Percentiles rank a stretch among this genome's conserved stretches.
phyloP scores from a whole-genome alignment of 2,888 invertebrate species.

The Omphaloscelis lunosa region DNA sequence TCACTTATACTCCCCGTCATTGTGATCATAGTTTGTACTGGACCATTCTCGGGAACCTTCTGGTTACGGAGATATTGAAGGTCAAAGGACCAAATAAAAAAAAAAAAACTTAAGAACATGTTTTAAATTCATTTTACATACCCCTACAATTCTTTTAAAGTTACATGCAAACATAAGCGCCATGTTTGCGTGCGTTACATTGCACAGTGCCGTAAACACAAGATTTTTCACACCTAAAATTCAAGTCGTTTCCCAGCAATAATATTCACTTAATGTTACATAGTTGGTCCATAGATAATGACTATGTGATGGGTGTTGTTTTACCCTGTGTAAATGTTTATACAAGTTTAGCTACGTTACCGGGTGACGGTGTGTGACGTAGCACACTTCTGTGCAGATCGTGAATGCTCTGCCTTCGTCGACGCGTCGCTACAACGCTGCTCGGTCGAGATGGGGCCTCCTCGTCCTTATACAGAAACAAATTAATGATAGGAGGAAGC shows the following conservation, averaged over 20 bases:
- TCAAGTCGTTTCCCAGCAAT: neutral
- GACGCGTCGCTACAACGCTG: conserved; percentile 80
- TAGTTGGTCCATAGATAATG: neutral
- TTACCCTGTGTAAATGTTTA: neutral
- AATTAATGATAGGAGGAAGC: neutral
- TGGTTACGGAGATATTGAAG: neutral
- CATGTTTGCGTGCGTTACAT: neutral
- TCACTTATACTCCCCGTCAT: neutral
- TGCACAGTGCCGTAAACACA: neutral
- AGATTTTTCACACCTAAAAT: neutral
- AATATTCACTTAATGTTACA: neutral
- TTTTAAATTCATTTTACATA: neutral
- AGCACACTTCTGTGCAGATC: conserved; percentile 79
- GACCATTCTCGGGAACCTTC: neutral
- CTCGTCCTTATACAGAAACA: conserved; percentile 71
- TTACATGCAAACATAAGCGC: neutral
- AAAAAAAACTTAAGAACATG: too few species aligned
- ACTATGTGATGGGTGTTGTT: neutral
- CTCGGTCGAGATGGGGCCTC: conserved; percentile 76
- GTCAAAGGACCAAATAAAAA: neutral
- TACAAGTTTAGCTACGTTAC: conserved; percentile 52
- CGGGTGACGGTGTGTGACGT: conserved; percentile 71
- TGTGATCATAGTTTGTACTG: neutral
- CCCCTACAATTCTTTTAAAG: neutral
- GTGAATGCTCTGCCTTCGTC: conserved; percentile 83